Evolutionary conservation across 2,888 invertebrate genomes (phyloP).

Genomic region (Drosophila setosimentum): DNA sequence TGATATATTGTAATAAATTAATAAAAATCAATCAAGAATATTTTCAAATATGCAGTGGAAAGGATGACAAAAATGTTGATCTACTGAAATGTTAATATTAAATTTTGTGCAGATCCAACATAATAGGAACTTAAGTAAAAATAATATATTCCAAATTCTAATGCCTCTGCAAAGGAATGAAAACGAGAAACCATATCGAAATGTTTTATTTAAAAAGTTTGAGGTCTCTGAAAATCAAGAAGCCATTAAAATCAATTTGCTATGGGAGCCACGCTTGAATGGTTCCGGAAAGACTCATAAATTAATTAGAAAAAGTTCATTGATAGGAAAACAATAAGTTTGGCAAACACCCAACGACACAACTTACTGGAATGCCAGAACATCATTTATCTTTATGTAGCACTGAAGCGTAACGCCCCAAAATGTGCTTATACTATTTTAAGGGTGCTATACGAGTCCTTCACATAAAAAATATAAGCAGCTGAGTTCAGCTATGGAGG

Average conservation of each 20-base stretch:
- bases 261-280: conserved; percentile 48
- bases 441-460: conserved; percentile 15
- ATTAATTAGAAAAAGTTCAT: conserved; percentile 67
- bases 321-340: conserved; percentile 57
- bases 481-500: conserved; percentile 34
- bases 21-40: conserved; percentile 1
- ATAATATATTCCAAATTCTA: background rate
- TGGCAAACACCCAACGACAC: conserved; percentile 33
- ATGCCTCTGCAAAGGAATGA: background rate
- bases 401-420: conserved; percentile 58
- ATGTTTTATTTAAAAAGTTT: background rate
- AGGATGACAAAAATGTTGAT: background rate
- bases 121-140: background rate
- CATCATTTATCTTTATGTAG: conserved; percentile 5
- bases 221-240: background rate
- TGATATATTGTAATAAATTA: conserved; percentile 25
- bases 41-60: background rate
- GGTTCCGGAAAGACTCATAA: conserved; percentile 45
- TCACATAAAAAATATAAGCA: conserved; percentile 11
- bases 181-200: background rate
- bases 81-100: background rate
- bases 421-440: background rate
- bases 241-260: conserved; percentile 54
- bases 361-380: conserved; percentile 1
- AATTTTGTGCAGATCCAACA: background rate